Evolutionary conservation across 2,113 vertebrate species (phyloP).

Genomic region (Phylloscopus whistleri): DNA sequence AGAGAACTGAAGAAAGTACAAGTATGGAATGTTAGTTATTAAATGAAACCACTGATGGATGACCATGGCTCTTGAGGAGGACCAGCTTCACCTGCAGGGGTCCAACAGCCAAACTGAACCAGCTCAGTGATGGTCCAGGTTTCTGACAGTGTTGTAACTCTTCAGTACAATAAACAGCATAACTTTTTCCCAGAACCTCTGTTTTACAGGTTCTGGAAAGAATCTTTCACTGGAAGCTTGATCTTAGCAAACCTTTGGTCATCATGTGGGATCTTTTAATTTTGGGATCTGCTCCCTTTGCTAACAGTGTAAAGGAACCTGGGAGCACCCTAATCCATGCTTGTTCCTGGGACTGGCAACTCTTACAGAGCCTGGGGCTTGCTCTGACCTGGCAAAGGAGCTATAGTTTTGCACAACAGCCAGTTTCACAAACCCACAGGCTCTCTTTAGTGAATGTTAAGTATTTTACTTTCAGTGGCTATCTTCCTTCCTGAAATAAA

Average conservation of each 20-base stretch:
- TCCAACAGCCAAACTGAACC: neutral
- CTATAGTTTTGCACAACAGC: neutral
- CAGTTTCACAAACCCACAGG: neutral
- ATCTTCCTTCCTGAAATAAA: neutral
- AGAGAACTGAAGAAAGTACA: neutral
- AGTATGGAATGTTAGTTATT: neutral
- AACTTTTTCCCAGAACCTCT: neutral
- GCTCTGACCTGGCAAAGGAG: neutral
- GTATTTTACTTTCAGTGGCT: neutral
- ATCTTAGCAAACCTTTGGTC: neutral
- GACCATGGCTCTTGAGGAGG: neutral
- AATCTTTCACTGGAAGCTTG: neutral
- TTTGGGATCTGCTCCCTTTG: neutral
- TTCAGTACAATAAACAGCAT: neutral
- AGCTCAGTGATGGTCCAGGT: neutral
- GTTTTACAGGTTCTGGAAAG: neutral
- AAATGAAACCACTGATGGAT: neutral
- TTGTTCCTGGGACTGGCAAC: neutral
- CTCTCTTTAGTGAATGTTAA: neutral
- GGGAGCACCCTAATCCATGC: neutral
- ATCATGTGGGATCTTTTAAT: neutral
- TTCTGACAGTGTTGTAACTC: neutral
- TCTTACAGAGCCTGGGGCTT: neutral
- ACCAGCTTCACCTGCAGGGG: neutral
- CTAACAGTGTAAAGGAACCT: neutral